Evolutionary conservation across 2,113 vertebrate genomes (phyloP).

Genomic region (Protomyctophum bolini): DNA sequence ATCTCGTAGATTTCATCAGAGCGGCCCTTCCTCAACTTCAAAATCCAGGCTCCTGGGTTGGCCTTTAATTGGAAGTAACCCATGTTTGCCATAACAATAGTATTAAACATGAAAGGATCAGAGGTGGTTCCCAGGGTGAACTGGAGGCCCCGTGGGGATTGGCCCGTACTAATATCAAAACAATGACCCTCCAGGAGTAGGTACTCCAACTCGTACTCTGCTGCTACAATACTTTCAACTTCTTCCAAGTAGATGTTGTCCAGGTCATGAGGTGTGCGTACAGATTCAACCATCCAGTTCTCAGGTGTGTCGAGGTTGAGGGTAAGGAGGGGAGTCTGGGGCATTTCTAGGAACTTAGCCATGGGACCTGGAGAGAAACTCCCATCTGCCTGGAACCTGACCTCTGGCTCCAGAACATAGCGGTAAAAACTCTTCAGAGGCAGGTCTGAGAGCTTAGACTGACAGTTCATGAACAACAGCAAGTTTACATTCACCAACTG

Average conservation of each 20-base stretch:
- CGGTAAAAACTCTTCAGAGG: constrained; percentile 98
- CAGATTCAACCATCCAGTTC: constrained; percentile 98
- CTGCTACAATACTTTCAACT: constrained; percentile 91
- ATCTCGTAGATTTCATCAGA: constrained; percentile 98
- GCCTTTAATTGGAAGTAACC: constrained; percentile 99
- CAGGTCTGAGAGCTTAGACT: constrained; percentile 97
- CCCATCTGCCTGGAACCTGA: constrained; percentile 85
- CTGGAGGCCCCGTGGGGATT: constrained; percentile 94
- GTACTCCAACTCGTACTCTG: constrained; percentile 94
- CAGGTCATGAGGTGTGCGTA: constrained; percentile 92
- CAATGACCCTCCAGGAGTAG: constrained; percentile 95
- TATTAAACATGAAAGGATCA: constrained; percentile 90
- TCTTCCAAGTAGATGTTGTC: constrained; percentile 98
- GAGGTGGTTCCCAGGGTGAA: constrained; percentile 90
- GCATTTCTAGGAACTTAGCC: constrained; percentile 97
- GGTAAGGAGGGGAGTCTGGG: constrained; percentile 94
- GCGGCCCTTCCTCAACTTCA: constrained; percentile 92
- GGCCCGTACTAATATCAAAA: constrained; percentile 95
- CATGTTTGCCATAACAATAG: constrained; percentile 98
- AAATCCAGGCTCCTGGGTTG: constrained; percentile 94
- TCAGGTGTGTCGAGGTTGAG: constrained; percentile 95
- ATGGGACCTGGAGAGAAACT: constrained; percentile 88
- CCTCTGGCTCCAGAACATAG: constrained; percentile 92
- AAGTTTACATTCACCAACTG: constrained; percentile 94
- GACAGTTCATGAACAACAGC: constrained; percentile 97